Evolutionary conservation across 1,140 invertebrate species (phyloP).

Genomic region (Drosophila bifasciata): DNA sequence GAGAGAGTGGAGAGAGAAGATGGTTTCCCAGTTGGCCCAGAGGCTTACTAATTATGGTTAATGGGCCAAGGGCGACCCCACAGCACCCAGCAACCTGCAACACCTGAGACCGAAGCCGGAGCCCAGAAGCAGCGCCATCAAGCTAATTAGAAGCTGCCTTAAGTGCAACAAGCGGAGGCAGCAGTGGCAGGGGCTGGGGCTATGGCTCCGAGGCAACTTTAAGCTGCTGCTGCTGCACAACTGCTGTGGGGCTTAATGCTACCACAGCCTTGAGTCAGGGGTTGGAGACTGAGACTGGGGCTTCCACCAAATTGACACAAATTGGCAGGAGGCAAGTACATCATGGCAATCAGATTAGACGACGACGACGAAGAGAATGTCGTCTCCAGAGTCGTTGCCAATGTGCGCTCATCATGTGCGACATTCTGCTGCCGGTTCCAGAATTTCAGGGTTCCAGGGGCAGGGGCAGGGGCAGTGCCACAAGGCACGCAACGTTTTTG

Average conservation of each 20-base stretch:
- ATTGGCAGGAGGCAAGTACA: constrained; percentile 66
- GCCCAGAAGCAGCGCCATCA: neutral
- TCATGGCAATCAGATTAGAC: constrained; percentile 72
- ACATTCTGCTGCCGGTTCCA: constrained; percentile 16
- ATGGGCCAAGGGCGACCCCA: constrained; percentile 33
- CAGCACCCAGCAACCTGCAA: neutral
- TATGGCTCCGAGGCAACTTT: constrained; percentile 3
- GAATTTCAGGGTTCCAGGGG: too few relatives aligned
- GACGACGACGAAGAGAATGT: constrained; percentile 2
- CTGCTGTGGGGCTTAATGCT: neutral
- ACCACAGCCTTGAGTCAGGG: too few relatives aligned
- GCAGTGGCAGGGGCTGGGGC: constrained; percentile 2
- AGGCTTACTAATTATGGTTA: constrained; percentile 28
- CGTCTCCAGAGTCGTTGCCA: constrained; percentile 2
- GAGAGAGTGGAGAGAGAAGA: too few relatives aligned
- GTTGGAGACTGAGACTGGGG: neutral
- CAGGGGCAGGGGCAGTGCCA: too few relatives aligned
- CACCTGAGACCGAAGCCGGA: constrained; percentile 1
- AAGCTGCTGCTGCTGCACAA: constrained; percentile 5
- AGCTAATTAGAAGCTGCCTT: constrained; percentile 33
- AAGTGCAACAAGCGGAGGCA: too few relatives aligned
- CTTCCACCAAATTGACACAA: constrained; percentile 62
- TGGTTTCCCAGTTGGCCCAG: neutral
- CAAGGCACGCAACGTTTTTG: constrained; percentile 53
- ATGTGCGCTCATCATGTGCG: constrained; percentile 52